Base-by-base conservation (phyloP, 35 echinoderm and acorn worm species). In the Ophioderma brevispina region DNA sequence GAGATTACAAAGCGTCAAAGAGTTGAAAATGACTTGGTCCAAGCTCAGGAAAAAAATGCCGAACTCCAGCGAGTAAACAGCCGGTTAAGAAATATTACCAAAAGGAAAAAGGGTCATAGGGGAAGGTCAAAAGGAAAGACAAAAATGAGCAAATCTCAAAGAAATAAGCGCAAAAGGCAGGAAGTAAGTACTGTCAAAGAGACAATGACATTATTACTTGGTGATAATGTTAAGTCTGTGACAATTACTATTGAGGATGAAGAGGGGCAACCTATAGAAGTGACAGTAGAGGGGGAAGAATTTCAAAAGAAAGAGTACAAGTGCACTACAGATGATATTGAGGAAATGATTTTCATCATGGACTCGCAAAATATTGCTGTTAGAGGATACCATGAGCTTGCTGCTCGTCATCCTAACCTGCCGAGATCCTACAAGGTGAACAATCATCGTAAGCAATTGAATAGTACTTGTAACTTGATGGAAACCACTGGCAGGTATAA, bases 271-370 rank as follows among this genome's bases (percentile, higher is more conserved):
- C 64, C 77, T 32, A 76, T 49, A 46, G 75, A 88, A 36, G 55
- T 36, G 41, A 88, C 38, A 76, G 79, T 88, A 25, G 80, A 88
- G 78, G 77, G n/a, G n/a, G 36, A 19, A n/a, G 92, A 88, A 93
- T 77, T 82, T 36, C 21, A 92, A 64, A 88, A 86, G 33, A 80
- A 80, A 36, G 38, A 76, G 39, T 75, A 92, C 6, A 87, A 55
- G 43, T 87, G 79, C 28, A 40, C 18, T 38, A 11, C 37, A 85
- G 75, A 80, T n/a, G 82, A 85, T 78, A 78, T 80, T 33, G 84
- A 92, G 75, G 82, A 87, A 32, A 78, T 91, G 55, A 87, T 92
- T 70, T 92, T 87, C 80, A 87, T 92, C 25, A 92, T 92, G 91
- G 91, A 92, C 35, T 64, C 55, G 10, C 42, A 75, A 81, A 81